Evolutionary conservation across 2,888 invertebrate species (phyloP).

Genomic region (Metellina segmentata): DNA sequence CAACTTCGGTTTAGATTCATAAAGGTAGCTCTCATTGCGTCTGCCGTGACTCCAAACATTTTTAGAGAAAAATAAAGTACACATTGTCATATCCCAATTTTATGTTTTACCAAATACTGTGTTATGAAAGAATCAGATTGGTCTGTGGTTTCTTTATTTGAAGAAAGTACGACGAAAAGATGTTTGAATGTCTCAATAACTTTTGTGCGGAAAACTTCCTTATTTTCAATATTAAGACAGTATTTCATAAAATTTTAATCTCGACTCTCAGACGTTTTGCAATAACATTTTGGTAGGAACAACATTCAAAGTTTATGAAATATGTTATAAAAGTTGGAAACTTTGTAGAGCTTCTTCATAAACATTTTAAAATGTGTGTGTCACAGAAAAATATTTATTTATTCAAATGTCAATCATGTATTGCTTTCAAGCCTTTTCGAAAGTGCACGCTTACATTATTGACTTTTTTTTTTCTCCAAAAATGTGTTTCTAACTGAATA

Average conservation of each 20-base stretch:
- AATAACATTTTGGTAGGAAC: conserved; percentile 42
- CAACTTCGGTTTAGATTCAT: too few relatives aligned
- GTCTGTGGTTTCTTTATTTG: conserved; percentile 16
- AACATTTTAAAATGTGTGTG: neutral
- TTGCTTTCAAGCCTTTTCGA: too few relatives aligned
- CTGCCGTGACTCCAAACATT: too few relatives aligned
- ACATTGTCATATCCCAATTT: neutral
- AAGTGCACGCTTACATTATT: too few relatives aligned
- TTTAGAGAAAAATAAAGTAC: too few relatives aligned
- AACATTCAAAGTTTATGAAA: conserved; percentile 38
- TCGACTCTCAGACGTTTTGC: conserved; percentile 31
- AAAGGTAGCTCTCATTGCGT: too few relatives aligned
- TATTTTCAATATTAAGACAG: conserved; percentile 38
- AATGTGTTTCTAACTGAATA: too few relatives aligned
- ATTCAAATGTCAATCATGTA: too few relatives aligned
- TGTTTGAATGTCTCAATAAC: conserved; percentile 37
- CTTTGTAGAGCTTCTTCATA: neutral
- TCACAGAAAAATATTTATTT: neutral
- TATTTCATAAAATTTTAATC: conserved; percentile 54
- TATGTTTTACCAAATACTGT: neutral
- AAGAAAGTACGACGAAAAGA: conserved; percentile 8
- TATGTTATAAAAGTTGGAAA: neutral
- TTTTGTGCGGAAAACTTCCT: conserved; percentile 7
- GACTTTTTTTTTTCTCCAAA: too few relatives aligned
- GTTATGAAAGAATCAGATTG: neutral